phyloP scores from a whole-genome alignment of 2,888 invertebrate genomes.

The Prosopocoilus inquinatus region DNA sequence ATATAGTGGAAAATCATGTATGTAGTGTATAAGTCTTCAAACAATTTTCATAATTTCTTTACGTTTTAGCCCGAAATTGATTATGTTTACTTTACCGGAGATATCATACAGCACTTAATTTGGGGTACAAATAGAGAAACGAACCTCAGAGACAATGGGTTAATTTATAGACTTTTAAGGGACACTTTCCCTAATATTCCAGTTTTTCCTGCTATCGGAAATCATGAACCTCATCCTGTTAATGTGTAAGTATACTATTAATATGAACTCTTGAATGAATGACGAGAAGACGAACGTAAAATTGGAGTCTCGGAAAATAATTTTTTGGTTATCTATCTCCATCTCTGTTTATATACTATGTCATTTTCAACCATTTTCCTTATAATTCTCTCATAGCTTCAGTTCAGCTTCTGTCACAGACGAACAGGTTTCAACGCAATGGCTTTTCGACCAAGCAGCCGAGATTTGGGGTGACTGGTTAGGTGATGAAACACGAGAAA shows the following conservation, averaged over 20 bases:
- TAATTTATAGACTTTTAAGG: slow-evolving; percentile 50
- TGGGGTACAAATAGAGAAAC: slow-evolving; percentile 74
- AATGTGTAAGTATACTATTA: slow-evolving; percentile 1
- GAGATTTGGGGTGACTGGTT: slow-evolving; percentile 71
- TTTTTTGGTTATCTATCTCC: no score
- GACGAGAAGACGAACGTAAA: no score
- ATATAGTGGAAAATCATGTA: slow-evolving; percentile 20
- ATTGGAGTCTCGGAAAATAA: no score
- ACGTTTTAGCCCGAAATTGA: slow-evolving; percentile 41
- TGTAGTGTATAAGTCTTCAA: slow-evolving; percentile 7
- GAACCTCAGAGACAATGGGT: slow-evolving; percentile 59
- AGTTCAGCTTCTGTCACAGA: neutral
- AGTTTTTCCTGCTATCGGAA: slow-evolving; percentile 63
- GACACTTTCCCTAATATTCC: slow-evolving; percentile 53
- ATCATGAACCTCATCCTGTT: slow-evolving; percentile 68
- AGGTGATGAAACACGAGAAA: slow-evolving; percentile 59
- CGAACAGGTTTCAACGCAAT: slow-evolving; percentile 50
- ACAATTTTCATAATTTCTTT: neutral
- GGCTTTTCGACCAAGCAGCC: slow-evolving; percentile 74
- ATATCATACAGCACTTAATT: slow-evolving; percentile 79
- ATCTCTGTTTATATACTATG: no score
- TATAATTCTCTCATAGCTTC: neutral
- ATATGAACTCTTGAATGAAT: neutral
- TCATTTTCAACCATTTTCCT: no score
- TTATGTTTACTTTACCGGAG: slow-evolving; percentile 80